A percentile compares a stretch with the other conserved stretches of the same genome.
Evolutionary conservation across 2,888 invertebrate genomes (phyloP).

Genomic region (Drosophila fungiperda): DNA sequence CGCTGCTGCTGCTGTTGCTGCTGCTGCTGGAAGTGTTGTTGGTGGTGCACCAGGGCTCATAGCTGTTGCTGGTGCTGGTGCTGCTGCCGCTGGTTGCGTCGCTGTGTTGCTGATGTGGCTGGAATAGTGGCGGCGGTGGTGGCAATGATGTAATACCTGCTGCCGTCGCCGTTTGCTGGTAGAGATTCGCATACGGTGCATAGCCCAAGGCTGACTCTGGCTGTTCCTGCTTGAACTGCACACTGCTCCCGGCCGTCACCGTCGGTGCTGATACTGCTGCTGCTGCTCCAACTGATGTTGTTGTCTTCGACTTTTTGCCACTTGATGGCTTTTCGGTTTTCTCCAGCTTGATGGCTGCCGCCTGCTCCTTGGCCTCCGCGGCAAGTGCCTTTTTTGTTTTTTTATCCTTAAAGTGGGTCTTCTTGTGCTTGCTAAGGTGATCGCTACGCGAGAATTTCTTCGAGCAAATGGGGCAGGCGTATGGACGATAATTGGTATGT

Average conservation of each 20-base stretch:
- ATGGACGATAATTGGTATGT: slow-evolving; percentile 95
- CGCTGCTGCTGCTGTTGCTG: slow-evolving; percentile 20
- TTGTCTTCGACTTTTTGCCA: slow-evolving; percentile 44
- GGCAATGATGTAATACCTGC: slow-evolving; percentile 27
- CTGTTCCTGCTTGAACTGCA: slow-evolving; percentile 80
- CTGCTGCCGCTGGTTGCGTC: slow-evolving; percentile 30
- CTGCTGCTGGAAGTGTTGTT: slow-evolving; percentile 40
- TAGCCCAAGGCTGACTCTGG: slow-evolving; percentile 58
- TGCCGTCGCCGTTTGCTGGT: slow-evolving; percentile 62
- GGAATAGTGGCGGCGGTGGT: slow-evolving; percentile 70
- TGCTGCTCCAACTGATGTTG: slow-evolving; percentile 6
- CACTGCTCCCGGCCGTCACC: slow-evolving; percentile 5
- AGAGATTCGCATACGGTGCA: slow-evolving; percentile 73
- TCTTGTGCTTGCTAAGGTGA: slow-evolving; percentile 96
- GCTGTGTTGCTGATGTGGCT: slow-evolving; percentile 53
- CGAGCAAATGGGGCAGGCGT: slow-evolving; percentile 93
- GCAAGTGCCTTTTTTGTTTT: slow-evolving; percentile 82
- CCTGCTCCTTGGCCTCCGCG: slow-evolving; percentile 78
- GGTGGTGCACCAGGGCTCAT: slow-evolving; percentile 51
- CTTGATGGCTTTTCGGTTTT: slow-evolving; percentile 47
- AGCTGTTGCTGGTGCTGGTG: slow-evolving; percentile 32
- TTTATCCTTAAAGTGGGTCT: slow-evolving; percentile 89
- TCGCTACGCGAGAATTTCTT: slow-evolving; percentile 97
- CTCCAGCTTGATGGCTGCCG: slow-evolving; percentile 66
- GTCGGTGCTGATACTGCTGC: slow-evolving; percentile 3